Conservation (phyloP, 30 jellyfish, hydroid and myxozoan genomes). For the Aurelia aurita complex sp. Pacific region DNA sequence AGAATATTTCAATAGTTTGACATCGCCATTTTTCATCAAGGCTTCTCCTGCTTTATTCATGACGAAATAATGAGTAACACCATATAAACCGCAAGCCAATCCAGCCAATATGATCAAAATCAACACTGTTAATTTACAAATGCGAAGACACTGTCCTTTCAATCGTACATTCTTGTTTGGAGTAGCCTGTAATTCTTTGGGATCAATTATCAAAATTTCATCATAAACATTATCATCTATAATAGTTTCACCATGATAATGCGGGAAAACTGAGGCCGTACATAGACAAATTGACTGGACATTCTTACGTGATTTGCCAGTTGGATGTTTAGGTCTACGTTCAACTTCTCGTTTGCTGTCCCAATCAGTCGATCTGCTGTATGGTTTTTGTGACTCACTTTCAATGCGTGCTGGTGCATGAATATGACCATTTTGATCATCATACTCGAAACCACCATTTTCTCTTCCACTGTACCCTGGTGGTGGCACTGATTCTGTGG, state of each 20-base stretch:
- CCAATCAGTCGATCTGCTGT: constrained; percentile 3
- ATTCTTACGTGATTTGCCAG: neutral
- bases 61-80: constrained; percentile 43
- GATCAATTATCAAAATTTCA: constrained; percentile 56
- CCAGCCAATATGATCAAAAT: constrained; percentile 32
- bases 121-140: constrained; percentile 22
- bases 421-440: neutral
- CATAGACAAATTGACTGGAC: constrained; percentile 50
- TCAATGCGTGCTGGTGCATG: neutral
- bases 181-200: constrained; percentile 36
- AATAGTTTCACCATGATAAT: constrained; percentile 52
- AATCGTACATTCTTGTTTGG: constrained; percentile 19
- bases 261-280: constrained; percentile 66
- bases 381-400: neutral
- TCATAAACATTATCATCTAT: constrained; percentile 53
- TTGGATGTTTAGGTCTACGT: neutral
- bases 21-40: constrained; percentile 67
- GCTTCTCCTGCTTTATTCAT: constrained; percentile 38
- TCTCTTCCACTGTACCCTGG: constrained; percentile 35
- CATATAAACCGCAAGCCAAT: constrained; percentile 56
- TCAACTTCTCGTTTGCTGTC: neutral
- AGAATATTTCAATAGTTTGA: constrained; percentile 60
- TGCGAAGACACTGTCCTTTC: constrained; percentile 46
- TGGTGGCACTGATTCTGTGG: constrained; percentile 35
- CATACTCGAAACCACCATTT: constrained; percentile 28